Conservation (phyloP, 2,113 vertebrate genomes). For the Tyrannus savana region DNA sequence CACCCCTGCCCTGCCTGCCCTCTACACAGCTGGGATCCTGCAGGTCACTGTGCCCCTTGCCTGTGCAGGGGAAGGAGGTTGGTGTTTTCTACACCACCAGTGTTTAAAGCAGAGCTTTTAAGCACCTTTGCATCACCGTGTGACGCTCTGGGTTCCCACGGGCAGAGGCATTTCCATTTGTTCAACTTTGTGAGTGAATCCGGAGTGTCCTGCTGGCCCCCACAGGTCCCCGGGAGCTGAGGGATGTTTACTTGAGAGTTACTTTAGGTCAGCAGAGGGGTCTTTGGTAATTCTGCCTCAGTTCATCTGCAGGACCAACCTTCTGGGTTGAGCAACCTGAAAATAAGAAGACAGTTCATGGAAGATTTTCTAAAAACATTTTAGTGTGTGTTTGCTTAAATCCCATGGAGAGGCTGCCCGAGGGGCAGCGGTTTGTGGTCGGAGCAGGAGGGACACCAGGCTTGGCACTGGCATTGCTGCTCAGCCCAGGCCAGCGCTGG, state of each 20-base stretch:
- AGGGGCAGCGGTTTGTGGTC: fast-evolving
- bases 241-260: fast-evolving
- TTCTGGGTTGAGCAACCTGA: not conserved
- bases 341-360: not conserved
- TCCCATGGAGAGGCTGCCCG: not conserved
- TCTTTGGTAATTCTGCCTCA: conserved; percentile 82
- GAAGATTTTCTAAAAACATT: not conserved
- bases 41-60: fast-evolving
- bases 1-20: not conserved
- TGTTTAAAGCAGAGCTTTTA: not conserved
- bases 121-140: not conserved
- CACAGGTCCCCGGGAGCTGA: fast-evolving
- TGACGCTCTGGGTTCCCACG: not conserved
- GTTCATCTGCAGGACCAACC: conserved; percentile 25
- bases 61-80: not conserved
- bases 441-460: not conserved
- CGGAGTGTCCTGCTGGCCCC: not conserved
- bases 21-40: not conserved
- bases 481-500: not conserved
- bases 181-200: not conserved
- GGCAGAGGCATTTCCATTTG: not conserved
- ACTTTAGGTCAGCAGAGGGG: conserved; percentile 40
- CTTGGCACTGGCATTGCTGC: not conserved
- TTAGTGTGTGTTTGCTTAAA: not conserved
- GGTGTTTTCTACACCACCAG: not conserved